Conservation (phyloP, 1,140 invertebrate genomes). For the Drosophila cardini region DNA sequence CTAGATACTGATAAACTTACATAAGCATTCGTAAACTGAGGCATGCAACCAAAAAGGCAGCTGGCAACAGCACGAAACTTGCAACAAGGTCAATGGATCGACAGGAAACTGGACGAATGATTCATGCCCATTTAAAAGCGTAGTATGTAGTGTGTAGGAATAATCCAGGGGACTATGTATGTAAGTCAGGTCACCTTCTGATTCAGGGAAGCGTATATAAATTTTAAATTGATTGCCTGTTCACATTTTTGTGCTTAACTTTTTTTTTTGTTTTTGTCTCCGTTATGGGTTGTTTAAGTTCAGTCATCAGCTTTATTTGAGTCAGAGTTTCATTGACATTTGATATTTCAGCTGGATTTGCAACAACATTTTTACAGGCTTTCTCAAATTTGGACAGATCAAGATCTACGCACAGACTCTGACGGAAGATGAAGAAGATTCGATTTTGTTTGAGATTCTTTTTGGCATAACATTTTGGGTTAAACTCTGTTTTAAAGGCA, state of each 20-base stretch:
- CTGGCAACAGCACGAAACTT: conserved; percentile 4
- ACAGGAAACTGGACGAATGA: conserved; percentile 40
- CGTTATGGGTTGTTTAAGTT: conserved; percentile 1
- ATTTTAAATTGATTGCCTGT: conserved; percentile 38
- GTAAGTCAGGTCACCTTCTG: conserved; percentile 42
- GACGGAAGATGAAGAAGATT: conserved; percentile 1
- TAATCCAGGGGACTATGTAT: conserved; percentile 3
- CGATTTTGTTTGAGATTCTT: neutral
- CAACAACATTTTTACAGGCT: conserved; percentile 56
- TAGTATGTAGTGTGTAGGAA: no score
- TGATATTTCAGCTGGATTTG: conserved; percentile 53
- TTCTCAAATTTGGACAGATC: conserved; percentile 69
- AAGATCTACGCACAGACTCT: conserved; percentile 6
- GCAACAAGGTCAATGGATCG: conserved; percentile 60
- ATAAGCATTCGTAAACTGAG: conserved; percentile 60
- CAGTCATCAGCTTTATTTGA: conserved; percentile 22
- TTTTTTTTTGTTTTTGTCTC: conserved; percentile 1
- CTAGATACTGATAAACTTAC: conserved; percentile 38
- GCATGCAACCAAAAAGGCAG: conserved; percentile 43
- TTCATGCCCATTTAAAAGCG: conserved; percentile 24
- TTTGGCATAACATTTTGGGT: conserved; percentile 17
- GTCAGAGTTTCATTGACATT: conserved; percentile 51
- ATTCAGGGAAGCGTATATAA: conserved; percentile 30
- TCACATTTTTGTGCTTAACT: neutral
- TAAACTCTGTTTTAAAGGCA: conserved; percentile 33